A percentile compares a stretch with the other conserved stretches of the same genome.
Evolutionary conservation across 2,888 invertebrate species (phyloP).

Genomic region (Eilema sororculum): DNA sequence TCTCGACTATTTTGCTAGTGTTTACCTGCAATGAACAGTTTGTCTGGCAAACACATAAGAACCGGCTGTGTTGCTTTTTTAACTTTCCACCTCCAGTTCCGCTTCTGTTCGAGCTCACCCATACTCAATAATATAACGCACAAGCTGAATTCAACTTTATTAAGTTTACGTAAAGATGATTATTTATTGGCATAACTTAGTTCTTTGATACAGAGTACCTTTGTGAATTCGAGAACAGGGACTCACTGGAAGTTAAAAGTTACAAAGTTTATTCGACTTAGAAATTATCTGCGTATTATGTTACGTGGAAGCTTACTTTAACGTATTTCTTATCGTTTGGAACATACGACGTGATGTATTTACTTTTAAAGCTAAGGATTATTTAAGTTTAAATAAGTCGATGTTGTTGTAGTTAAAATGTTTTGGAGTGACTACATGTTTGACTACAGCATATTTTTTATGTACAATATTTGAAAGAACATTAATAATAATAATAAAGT

Average conservation of each 20-base stretch:
- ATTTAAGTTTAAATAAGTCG: not conserved
- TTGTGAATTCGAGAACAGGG: conserved; percentile 69
- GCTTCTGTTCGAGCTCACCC: conserved; percentile 48
- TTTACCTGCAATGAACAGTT: conserved; percentile 54
- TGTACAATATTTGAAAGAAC: no score
- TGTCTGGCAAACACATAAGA: conserved; percentile 44
- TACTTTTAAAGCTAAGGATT: conserved; percentile 13
- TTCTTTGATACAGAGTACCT: conserved; percentile 61
- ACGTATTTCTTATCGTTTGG: conserved; percentile 55
- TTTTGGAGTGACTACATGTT: not conserved
- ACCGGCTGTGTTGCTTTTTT: conserved; percentile 54
- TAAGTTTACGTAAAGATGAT: conserved; percentile 16
- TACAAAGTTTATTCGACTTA: conserved; percentile 65
- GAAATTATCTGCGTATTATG: conserved; percentile 66
- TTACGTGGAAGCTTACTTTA: conserved; percentile 58
- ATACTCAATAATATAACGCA: conserved; percentile 40
- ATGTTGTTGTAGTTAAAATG: not conserved
- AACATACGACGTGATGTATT: conserved; percentile 36
- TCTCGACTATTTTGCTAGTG: conserved; percentile 26
- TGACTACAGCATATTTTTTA: not conserved
- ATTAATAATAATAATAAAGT: no score
- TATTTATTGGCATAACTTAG: conserved; percentile 18
- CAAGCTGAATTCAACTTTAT: conserved; percentile 39
- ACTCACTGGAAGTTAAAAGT: conserved; percentile 64
- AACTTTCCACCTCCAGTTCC: conserved; percentile 58